Evolutionary conservation across 2,797 vertebrate species (phyloP).

Genomic region (Tympanoctomys barrerae): DNA sequence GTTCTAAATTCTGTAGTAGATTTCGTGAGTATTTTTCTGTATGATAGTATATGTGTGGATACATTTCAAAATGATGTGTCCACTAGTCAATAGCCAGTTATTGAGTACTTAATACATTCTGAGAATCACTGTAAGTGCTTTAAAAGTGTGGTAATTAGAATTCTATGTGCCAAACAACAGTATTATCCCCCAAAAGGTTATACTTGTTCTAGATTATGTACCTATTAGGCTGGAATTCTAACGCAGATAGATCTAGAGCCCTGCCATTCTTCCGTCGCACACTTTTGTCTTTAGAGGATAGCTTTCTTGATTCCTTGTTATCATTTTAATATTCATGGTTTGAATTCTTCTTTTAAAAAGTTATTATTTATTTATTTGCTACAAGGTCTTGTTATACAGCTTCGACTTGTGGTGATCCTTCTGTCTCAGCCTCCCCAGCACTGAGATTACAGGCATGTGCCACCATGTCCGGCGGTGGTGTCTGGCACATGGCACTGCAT

Average conservation of each 20-base stretch:
- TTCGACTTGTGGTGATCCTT: no score
- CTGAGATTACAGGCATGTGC: no score
- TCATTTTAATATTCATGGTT: not conserved
- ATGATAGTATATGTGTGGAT: not conserved
- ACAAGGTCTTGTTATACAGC: no score
- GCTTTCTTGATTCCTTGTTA: not conserved
- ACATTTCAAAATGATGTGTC: constrained; percentile 41
- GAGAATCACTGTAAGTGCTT: not conserved
- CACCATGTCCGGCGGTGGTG: no score
- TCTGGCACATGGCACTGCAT: no score
- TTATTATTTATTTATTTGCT: no score
- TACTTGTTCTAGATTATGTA: not conserved
- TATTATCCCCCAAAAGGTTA: not conserved
- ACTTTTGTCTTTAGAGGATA: not conserved
- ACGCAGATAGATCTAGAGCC: not conserved
- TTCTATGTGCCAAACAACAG: not conserved
- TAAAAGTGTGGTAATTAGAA: not conserved
- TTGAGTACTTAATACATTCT: not conserved
- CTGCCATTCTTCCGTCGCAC: not conserved
- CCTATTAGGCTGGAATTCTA: not conserved
- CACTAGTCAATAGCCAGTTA: constrained; percentile 5
- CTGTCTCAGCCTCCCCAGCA: no score
- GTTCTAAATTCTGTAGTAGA: not conserved
- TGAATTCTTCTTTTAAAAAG: not conserved
- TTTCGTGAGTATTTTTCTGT: constrained; percentile 23